These are phyloP conservation scores for Egretta garzetta DNA, from an alignment of 2,113 vertebrate species.

Conservation along the genomic window DNA sequence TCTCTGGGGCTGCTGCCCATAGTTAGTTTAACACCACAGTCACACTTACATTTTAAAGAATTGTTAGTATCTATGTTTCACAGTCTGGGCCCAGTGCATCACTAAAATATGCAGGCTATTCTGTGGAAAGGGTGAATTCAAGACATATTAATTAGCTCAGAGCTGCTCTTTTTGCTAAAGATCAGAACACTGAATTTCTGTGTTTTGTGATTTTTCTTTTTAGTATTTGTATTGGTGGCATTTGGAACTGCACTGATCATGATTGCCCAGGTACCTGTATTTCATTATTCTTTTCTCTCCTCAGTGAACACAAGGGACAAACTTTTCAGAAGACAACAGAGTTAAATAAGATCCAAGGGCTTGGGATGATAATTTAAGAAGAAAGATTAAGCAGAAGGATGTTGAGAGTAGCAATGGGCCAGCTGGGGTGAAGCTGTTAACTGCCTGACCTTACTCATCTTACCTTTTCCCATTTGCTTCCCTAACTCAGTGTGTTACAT, in stretches of 20 bases:
- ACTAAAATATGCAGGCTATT: not conserved
- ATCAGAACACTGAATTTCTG: not conserved
- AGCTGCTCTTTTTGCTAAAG: not conserved
- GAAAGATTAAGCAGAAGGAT: not conserved
- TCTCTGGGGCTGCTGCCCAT: not conserved
- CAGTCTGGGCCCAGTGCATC: not conserved
- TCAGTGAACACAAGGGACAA: not conserved
- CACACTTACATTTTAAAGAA: not conserved
- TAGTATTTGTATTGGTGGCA: conserved; percentile 89
- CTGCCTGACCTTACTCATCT: not conserved
- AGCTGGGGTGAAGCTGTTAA: not conserved
- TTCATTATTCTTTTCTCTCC: not conserved
- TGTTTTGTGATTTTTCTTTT: conserved; percentile 45
- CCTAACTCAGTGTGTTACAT: not conserved
- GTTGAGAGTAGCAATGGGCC: not conserved
- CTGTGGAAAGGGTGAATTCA: not conserved
- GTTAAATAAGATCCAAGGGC: not conserved
- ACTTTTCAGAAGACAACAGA: not conserved
- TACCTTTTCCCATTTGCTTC: not conserved
- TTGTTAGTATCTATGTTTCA: not conserved
- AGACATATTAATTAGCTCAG: not conserved
- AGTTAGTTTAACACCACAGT: not conserved
- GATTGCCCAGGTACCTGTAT: conserved; percentile 90
- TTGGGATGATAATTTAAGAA: not conserved
- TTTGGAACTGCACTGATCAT: conserved; percentile 97